A percentile compares a stretch with the other conserved stretches of the same genome.
Conservation (phyloP, 2,888 invertebrate genomes). For the Drosophila multiciliata region DNA sequence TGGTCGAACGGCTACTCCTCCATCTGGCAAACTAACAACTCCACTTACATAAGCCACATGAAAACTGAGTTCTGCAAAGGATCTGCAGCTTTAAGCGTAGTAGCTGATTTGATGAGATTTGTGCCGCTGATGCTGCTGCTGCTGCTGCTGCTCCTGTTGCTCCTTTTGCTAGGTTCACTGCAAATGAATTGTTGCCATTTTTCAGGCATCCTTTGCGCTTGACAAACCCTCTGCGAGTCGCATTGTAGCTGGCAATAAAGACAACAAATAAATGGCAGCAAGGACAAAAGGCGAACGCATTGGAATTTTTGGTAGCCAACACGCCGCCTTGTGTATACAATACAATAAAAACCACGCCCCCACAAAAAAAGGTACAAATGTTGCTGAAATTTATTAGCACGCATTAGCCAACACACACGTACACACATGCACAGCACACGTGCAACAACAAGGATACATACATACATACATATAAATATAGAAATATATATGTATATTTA, state of each 20-base stretch:
- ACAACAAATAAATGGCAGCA: constrained; percentile 55
- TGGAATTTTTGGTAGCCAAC: constrained; percentile 58
- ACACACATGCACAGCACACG: constrained; percentile 23
- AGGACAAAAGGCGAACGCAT: constrained; percentile 44
- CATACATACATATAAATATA: constrained; percentile 21
- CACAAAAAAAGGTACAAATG: constrained; percentile 72
- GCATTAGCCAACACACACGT: constrained; percentile 65
- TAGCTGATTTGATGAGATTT: constrained; percentile 48
- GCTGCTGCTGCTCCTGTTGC: constrained; percentile 29
- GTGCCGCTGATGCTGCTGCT: constrained; percentile 14
- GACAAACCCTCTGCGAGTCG: constrained; percentile 42
- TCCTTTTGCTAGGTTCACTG: constrained; percentile 42
- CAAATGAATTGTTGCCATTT: constrained; percentile 77
- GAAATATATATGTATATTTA: constrained; percentile 4
- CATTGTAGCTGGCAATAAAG: constrained; percentile 60
- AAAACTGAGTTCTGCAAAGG: constrained; percentile 28
- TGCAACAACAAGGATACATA: constrained; percentile 9
- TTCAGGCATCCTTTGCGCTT: constrained; percentile 67
- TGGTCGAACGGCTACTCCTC: constrained; percentile 62
- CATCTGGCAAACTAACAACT: constrained; percentile 58
- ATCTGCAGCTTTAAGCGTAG: constrained; percentile 40
- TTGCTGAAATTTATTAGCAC: constrained; percentile 72
- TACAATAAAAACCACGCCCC: constrained; percentile 57
- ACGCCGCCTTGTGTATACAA: constrained; percentile 72
- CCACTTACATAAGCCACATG: constrained; percentile 37